These are phyloP conservation scores for Cerceris rybyensis DNA, from an alignment of 2,888 invertebrate species.

Conservation along the genomic window DNA sequence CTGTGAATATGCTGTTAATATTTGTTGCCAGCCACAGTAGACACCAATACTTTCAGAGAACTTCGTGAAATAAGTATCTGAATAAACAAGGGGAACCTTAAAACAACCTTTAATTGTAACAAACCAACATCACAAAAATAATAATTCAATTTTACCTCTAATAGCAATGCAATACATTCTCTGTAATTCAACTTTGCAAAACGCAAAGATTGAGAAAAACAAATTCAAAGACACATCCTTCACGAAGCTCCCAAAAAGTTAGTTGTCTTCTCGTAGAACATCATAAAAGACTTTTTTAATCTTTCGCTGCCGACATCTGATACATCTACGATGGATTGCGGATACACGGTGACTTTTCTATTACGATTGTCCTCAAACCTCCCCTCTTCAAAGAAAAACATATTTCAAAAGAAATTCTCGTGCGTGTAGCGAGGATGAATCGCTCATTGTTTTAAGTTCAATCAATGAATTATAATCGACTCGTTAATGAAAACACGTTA, in stretches of 20 bases:
- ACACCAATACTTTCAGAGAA: slow-evolving; percentile 17
- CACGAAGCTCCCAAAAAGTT: slow-evolving; percentile 18
- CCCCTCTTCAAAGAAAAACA: slow-evolving; percentile 1
- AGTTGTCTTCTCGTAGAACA: slow-evolving; percentile 25
- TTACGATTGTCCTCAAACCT: slow-evolving; percentile 19
- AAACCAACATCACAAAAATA: too few relatives aligned
- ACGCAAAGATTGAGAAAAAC: background rate
- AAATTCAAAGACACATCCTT: background rate
- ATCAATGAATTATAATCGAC: too few relatives aligned
- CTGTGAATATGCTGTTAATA: slow-evolving; percentile 60
- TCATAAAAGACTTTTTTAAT: slow-evolving; percentile 55
- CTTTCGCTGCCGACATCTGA: slow-evolving; percentile 49
- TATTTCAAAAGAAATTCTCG: background rate
- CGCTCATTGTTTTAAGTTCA: too few relatives aligned
- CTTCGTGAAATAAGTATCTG: slow-evolving; percentile 15
- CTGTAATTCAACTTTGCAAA: too few relatives aligned
- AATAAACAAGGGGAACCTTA: too few relatives aligned
- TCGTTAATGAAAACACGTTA: too few relatives aligned
- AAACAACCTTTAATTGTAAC: too few relatives aligned
- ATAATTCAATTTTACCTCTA: too few relatives aligned
- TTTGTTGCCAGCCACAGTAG: slow-evolving; percentile 51
- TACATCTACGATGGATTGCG: slow-evolving; percentile 44
- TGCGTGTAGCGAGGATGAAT: too few relatives aligned
- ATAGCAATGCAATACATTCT: too few relatives aligned
- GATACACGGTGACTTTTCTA: slow-evolving; percentile 47